Percentiles rank a stretch among this genome's conserved stretches.
Conservation (phyloP, 2,797 vertebrate genomes). For the Steatocranus sp. region DNA sequence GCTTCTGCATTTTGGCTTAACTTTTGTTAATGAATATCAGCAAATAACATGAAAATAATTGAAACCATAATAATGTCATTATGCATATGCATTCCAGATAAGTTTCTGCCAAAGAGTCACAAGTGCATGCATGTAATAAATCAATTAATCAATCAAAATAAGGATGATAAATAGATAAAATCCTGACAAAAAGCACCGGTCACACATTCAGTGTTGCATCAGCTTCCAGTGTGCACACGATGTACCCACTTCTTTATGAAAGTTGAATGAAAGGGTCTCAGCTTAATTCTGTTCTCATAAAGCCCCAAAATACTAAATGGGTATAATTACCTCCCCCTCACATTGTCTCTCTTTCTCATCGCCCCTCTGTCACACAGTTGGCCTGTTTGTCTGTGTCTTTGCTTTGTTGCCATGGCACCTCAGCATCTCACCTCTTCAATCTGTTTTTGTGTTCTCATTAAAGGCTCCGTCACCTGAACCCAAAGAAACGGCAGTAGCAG, state of each 20-base stretch:
- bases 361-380: neutral
- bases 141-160: neutral
- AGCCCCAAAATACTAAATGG: neutral
- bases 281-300: neutral
- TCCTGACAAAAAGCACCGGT: neutral
- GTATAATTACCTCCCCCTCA: neutral
- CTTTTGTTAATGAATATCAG: neutral
- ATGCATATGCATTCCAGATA: neutral
- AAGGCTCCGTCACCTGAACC: constrained; percentile 62
- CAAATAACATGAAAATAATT: neutral
- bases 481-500: constrained; percentile 9
- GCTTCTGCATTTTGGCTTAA: neutral
- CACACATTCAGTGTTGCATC: neutral
- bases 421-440: constrained; percentile 44
- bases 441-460: constrained; percentile 59
- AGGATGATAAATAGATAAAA: neutral
- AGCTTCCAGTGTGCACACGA: neutral
- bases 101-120: neutral
- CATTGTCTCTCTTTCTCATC: neutral
- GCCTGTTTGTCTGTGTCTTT: constrained; percentile 22
- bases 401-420: constrained; percentile 69
- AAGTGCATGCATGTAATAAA: neutral
- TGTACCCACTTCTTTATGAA: neutral
- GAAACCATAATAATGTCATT: neutral
- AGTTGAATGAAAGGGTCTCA: neutral